These are phyloP conservation scores for Piaya cayana DNA, from an alignment of 2,113 vertebrate genomes.

Conservation along the genomic window DNA sequence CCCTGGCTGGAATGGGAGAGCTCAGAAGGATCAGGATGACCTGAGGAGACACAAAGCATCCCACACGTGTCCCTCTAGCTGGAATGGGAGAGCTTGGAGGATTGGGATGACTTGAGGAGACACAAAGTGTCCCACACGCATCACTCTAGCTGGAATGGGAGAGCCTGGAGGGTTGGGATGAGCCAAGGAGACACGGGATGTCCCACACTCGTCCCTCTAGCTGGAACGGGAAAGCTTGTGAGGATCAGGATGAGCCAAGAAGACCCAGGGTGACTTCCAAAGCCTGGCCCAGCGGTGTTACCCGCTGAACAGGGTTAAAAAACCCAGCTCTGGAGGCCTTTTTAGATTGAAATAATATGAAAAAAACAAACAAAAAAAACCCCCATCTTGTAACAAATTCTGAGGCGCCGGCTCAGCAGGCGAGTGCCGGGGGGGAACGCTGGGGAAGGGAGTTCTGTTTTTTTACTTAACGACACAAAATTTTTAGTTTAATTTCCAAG, in stretches of 20 bases:
- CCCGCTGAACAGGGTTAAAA: neutral
- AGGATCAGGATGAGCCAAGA: neutral
- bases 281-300: neutral
- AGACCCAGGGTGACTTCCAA: neutral
- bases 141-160: too few relatives aligned
- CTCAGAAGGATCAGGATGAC: neutral
- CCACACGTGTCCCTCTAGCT: too few relatives aligned
- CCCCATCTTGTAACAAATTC: neutral
- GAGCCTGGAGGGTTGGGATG: too few relatives aligned
- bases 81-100: too few relatives aligned
- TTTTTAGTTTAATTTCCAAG: slow-evolving; percentile 81
- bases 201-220: too few relatives aligned
- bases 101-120: too few relatives aligned
- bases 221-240: too few relatives aligned
- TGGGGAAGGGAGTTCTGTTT: slow-evolving; percentile 60
- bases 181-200: too few relatives aligned
- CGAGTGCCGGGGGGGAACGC: slow-evolving; percentile 21
- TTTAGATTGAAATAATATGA: slow-evolving; percentile 37
- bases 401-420: slow-evolving; percentile 34
- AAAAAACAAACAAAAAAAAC: neutral
- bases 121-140: too few relatives aligned
- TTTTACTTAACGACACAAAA: slow-evolving; percentile 75
- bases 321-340: slow-evolving; percentile 51
- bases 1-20: neutral
- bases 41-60: too few relatives aligned